A percentile compares a stretch with the other conserved stretches of the same genome.
Evolutionary conservation across 2,797 vertebrate genomes (phyloP).

Genomic region (Hyperoplus immaculatus): DNA sequence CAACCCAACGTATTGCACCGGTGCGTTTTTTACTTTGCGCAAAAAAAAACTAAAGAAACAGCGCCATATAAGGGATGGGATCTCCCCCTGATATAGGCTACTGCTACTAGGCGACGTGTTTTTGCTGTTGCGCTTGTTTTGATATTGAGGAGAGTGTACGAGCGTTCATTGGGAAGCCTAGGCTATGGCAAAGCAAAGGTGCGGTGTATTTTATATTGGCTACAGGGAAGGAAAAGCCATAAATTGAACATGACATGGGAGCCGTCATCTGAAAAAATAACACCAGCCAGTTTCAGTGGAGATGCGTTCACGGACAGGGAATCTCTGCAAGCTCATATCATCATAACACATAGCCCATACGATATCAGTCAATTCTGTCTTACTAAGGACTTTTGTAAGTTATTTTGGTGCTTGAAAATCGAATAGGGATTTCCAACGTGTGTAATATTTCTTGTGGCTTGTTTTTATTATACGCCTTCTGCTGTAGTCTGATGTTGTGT

Average conservation of each 20-base stretch:
- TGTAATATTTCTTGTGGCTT: neutral
- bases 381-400: conserved; percentile 18
- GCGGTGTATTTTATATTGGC: neutral
- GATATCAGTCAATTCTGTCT: neutral
- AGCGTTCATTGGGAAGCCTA: neutral
- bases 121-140: conserved; percentile 16
- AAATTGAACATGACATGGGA: neutral
- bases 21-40: conserved; percentile 57
- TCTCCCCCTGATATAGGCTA: neutral
- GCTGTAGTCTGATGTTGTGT: conserved; percentile 12
- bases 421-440: neutral
- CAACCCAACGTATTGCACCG: conserved; percentile 1
- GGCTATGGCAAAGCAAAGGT: neutral
- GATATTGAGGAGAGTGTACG: neutral
- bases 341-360: neutral
- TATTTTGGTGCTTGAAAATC: neutral
- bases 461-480: too few relatives aligned
- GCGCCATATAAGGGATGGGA: conserved; percentile 35
- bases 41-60: conserved; percentile 33
- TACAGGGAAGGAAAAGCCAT: conserved; percentile 6
- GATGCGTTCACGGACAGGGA: neutral
- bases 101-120: neutral
- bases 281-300: conserved; percentile 1
- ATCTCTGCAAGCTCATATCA: neutral
- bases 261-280: conserved; percentile 10